These are phyloP conservation scores for Peromyscus aztecus DNA, from an alignment of 2,797 vertebrate species.

Conservation along the genomic window DNA sequence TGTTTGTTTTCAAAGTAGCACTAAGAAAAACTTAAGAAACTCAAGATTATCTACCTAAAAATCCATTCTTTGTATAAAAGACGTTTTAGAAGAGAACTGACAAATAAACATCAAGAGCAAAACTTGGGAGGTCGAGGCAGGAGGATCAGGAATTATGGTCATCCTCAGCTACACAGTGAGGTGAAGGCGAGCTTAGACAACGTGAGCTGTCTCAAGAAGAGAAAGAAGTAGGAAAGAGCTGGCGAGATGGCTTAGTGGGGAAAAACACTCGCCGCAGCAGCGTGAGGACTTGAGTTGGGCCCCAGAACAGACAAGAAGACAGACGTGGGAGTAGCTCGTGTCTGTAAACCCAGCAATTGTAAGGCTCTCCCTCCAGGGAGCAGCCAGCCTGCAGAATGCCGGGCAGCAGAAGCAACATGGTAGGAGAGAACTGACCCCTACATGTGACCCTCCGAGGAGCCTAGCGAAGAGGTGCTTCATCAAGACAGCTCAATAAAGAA, in stretches of 20 bases:
- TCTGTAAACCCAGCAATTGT: not conserved
- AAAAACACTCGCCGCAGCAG: too few relatives aligned
- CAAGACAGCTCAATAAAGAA: not conserved
- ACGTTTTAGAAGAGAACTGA: not conserved
- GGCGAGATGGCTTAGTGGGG: not conserved
- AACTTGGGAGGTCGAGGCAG: not conserved
- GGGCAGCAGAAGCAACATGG: not conserved
- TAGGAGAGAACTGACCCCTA: too few relatives aligned
- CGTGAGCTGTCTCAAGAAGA: not conserved
- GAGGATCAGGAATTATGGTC: not conserved
- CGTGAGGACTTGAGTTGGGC: not conserved
- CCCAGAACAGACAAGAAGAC: too few relatives aligned
- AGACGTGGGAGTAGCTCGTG: too few relatives aligned
- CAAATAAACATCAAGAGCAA: not conserved
- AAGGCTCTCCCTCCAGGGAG: not conserved
- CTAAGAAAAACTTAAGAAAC: not conserved
- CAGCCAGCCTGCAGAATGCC: not conserved
- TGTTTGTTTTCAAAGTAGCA: not conserved
- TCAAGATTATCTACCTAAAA: not conserved
- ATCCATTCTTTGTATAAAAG: not conserved
- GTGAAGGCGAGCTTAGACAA: not conserved
- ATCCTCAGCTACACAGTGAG: not conserved
- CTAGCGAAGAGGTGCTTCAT: not conserved
- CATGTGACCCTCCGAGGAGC: not conserved
- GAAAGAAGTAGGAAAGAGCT: not conserved